These are phyloP conservation scores for Calliscelio sp. DNA, from an alignment of 2,888 invertebrate genomes.

Conservation along the genomic window DNA sequence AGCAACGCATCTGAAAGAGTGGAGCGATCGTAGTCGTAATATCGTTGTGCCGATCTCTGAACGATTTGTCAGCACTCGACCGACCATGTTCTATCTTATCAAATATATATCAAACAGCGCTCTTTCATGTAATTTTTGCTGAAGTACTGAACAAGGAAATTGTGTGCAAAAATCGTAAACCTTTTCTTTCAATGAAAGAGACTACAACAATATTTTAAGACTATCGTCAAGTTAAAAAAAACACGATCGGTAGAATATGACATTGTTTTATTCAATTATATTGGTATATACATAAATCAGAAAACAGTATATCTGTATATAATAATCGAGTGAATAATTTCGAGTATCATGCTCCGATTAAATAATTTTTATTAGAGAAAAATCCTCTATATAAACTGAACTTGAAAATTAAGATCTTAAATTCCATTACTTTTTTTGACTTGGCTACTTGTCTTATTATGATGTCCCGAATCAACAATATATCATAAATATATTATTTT, in stretches of 20 bases:
- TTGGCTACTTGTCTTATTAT: too few species aligned
- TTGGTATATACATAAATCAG: too few species aligned
- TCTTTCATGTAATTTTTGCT: slow-evolving; percentile 82
- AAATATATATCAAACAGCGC: slow-evolving; percentile 85
- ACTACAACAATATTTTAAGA: slow-evolving; percentile 60
- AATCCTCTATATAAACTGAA: too few species aligned
- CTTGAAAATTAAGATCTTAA: too few species aligned
- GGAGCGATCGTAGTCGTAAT: slow-evolving; percentile 76
- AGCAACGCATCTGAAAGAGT: slow-evolving; percentile 77
- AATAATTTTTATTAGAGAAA: too few species aligned
- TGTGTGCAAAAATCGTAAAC: slow-evolving; percentile 63
- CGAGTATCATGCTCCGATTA: too few species aligned
- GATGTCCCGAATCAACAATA: too few species aligned
- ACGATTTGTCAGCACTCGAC: slow-evolving; percentile 84
- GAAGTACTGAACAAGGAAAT: slow-evolving; percentile 61
- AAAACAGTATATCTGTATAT: too few species aligned
- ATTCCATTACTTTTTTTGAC: too few species aligned
- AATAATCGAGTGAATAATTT: too few species aligned
- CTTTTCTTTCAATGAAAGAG: slow-evolving; percentile 57
- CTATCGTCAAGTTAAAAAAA: slow-evolving; percentile 64
- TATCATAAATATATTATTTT: too few species aligned
- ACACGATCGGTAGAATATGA: slow-evolving; percentile 42
- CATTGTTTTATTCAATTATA: slow-evolving; percentile 56
- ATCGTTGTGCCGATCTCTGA: slow-evolving; percentile 82
- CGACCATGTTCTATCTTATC: slow-evolving; percentile 84